Base-by-base conservation (phyloP, 2,113 vertebrate species). In the Cheirogaleus medius region DNA sequence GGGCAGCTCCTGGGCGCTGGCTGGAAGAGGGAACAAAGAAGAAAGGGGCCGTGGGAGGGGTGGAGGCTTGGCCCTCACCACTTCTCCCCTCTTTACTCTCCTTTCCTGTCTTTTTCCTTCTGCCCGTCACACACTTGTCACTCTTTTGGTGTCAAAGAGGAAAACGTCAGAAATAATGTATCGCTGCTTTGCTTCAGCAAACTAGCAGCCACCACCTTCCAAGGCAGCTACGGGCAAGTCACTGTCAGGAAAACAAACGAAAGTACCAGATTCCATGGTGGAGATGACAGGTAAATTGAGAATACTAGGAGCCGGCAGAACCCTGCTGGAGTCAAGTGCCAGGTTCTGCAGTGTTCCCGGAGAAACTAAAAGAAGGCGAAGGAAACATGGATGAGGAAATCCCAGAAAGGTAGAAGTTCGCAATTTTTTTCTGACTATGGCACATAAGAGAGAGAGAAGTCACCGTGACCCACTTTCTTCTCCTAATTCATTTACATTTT, bases 21-120 rank as follows among this genome's bases (percentile, higher is more conserved):
- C 66, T 71, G n/a, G 54, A 56, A 76, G 47, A 34, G 80, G 54
- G 32, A 11, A 42, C 18, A 23, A 6, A 0, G 0, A 64, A 68
- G 66, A 85, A 34, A 60, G 39, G 4, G 39, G 20, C 52, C 29
- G 5, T 29, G 34, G 82, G 12, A 27, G 14, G 47, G 42, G 21
- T 8, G 29, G 74, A 11, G 0, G n/a, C 1, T 17, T 4, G 6
- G 58, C 20, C 15, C 20, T 8, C 15, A 39, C 14, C 44, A 11
- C 56, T 32, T 29, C 25, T 7, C 21, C 20, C 5, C 29, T 29
- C 5, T 17, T 27, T 8, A 12, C 44, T 29, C 42, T 34, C 17
- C 39, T 17, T 52, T 15, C 42, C 29, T 58, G 8, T 69, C 56
- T 47, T 18, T 13, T 11, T 44, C 63, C 21, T 73, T 54, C 56